Conservation (phyloP, 2,888 invertebrate species). For the Maniola hyperantus region DNA sequence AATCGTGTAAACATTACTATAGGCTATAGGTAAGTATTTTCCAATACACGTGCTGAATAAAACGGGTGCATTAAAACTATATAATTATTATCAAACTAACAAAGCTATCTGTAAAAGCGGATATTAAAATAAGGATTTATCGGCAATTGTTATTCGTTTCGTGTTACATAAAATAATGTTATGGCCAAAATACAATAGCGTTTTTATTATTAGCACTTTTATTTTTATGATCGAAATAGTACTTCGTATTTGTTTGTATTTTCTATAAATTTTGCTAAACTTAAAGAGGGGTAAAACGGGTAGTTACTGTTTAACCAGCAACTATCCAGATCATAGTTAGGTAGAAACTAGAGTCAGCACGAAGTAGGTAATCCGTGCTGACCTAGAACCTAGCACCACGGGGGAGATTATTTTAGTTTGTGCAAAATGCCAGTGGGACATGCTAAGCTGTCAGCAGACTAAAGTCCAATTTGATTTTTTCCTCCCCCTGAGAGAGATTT, state of each 20-base stretch:
- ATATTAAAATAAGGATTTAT: constrained; percentile 42
- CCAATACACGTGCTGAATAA: constrained; percentile 32
- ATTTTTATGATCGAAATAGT: constrained; percentile 5
- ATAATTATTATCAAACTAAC: constrained; percentile 20
- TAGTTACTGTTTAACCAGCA: neutral
- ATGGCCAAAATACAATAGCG: constrained; percentile 12
- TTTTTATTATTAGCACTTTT: constrained; percentile 24
- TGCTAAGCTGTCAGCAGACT: too few species aligned
- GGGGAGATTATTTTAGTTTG: too few species aligned
- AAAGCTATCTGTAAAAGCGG: constrained; percentile 37
- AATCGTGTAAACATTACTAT: constrained; percentile 6
- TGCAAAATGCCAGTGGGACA: too few species aligned
- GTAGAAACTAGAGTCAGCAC: too few species aligned
- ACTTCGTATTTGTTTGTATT: neutral
- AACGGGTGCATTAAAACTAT: constrained; percentile 19
- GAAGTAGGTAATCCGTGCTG: too few species aligned
- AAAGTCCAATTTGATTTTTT: too few species aligned
- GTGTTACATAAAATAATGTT: constrained; percentile 35
- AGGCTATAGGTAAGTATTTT: constrained; percentile 25
- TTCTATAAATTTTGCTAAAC: neutral
- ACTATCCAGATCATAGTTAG: too few species aligned
- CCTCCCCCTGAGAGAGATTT: too few species aligned
- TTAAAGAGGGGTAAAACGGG: neutral
- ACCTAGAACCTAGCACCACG: too few species aligned
- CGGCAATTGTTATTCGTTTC: constrained; percentile 38